Base-by-base conservation (phyloP, 2,797 vertebrate genomes). In the Etheostoma perlongum region DNA sequence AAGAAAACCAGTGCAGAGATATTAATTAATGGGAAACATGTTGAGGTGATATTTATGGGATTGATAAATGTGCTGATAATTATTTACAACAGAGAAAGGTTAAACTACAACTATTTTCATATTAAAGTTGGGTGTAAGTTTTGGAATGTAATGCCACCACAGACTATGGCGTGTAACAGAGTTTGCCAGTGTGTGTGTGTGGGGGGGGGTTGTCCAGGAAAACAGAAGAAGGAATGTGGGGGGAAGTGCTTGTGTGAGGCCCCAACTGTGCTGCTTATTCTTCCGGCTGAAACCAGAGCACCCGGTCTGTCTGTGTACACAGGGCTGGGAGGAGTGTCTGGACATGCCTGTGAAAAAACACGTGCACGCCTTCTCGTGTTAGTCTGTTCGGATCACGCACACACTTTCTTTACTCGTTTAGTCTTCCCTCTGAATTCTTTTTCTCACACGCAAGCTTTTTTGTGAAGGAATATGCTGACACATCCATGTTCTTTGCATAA, bases 211-310 rank as follows among this genome's bases (percentile, higher is more conserved):
- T 44, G 75, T 30, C 64, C 58, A 67, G 81, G 74, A 78, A 85
- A 86, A 84, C 64, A 81, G 85, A 83, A 33, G 68, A 62, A 86
- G 86, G 90, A 88, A 90, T 90, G 84, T 77, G 78, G 86, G 79
- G 79, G 83, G 84, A 65, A 74, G 85, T 81, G 89, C 62, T 60
- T 65, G 70, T 46, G 58, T 66, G 67, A 67, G 88, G 90, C 90
- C 87, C 87, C 84, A 30, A 75, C 85, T 82, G 83, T 70, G 78
- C 68, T 72, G 80, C 83, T 83, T 82, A 89, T 83, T 89, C 84
- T 89, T 91, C 89, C 74, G 74, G 74, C 80, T 85, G 86, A 86
- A 87, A 91, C 79, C 80, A 18, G 86, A 89, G 81, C 70, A 16
- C 59, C 64, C 48, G 18, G 60, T 75, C 75, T 21, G 60, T 75